phyloP scores from a whole-genome alignment of 2,888 invertebrate genomes.

The Leptinotarsa haldemani region DNA sequence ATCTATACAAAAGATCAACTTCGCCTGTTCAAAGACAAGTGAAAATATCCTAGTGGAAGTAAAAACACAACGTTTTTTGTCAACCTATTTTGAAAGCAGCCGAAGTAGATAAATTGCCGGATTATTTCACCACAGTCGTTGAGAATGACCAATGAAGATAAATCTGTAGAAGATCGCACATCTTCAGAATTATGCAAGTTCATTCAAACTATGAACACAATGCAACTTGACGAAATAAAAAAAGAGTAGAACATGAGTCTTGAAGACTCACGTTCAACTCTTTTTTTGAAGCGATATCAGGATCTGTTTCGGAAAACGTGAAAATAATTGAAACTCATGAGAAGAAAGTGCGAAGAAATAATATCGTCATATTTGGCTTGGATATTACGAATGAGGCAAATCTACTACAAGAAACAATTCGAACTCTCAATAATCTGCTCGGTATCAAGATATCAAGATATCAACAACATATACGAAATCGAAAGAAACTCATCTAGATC shows the following conservation, averaged over 20 bases:
- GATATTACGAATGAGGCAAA: neutral
- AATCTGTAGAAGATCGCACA: neutral
- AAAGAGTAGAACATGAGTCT: neutral
- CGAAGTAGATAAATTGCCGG: neutral
- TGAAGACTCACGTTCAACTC: no score
- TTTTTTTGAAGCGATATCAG: constrained; percentile 11
- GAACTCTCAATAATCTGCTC: constrained; percentile 1
- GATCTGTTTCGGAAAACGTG: constrained; percentile 4
- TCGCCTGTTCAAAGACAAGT: neutral
- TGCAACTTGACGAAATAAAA: constrained; percentile 1
- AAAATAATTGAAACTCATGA: neutral
- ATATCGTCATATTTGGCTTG: constrained; percentile 4
- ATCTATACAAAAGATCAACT: neutral
- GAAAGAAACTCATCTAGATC: neutral
- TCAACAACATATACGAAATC: constrained; percentile 3
- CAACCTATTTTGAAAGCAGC: neutral
- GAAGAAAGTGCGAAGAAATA: constrained; percentile 2
- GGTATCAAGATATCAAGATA: neutral
- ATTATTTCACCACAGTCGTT: neutral
- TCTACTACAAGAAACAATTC: neutral
- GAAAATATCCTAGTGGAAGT: neutral
- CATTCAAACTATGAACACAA: constrained; percentile 1
- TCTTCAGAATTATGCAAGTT: constrained; percentile 1
- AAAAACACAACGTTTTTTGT: neutral
- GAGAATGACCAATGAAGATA: neutral